A percentile compares a stretch with the other conserved stretches of the same genome.
Evolutionary conservation across 2,888 invertebrate genomes (phyloP).

Genomic region (Bembecia ichneumoniformis): DNA sequence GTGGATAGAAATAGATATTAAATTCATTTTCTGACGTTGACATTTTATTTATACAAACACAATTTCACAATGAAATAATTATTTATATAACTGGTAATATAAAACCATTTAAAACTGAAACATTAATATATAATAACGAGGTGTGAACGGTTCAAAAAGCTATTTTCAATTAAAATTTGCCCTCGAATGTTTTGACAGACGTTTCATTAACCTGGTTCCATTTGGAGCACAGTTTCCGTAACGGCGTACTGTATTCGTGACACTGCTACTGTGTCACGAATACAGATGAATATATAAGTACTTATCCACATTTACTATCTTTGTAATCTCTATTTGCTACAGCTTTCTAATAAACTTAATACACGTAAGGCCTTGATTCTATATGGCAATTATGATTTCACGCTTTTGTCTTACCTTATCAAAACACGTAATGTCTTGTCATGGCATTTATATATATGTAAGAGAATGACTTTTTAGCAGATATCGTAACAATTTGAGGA

Average conservation of each 20-base stretch:
- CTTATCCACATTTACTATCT: too few species aligned
- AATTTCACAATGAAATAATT: not conserved
- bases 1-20: not conserved
- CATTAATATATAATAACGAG: constrained; percentile 24
- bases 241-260: not conserved
- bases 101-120: not conserved
- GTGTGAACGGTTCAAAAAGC: constrained; percentile 44
- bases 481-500: too few species aligned
- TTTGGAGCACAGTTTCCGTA: constrained; percentile 11
- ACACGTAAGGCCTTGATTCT: too few species aligned
- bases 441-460: too few species aligned
- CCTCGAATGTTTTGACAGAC: constrained; percentile 55
- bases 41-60: not conserved
- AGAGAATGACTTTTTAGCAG: too few species aligned
- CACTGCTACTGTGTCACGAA: not conserved
- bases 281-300: too few species aligned
- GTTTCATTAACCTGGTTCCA: constrained; percentile 63
- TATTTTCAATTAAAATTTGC: constrained; percentile 57
- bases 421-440: too few species aligned
- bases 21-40: not conserved
- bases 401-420: too few species aligned
- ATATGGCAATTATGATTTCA: too few species aligned
- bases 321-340: too few species aligned
- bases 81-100: not conserved
- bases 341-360: too few species aligned